Conservation (phyloP, 2,888 invertebrate genomes). For the Philereme vetulata region DNA sequence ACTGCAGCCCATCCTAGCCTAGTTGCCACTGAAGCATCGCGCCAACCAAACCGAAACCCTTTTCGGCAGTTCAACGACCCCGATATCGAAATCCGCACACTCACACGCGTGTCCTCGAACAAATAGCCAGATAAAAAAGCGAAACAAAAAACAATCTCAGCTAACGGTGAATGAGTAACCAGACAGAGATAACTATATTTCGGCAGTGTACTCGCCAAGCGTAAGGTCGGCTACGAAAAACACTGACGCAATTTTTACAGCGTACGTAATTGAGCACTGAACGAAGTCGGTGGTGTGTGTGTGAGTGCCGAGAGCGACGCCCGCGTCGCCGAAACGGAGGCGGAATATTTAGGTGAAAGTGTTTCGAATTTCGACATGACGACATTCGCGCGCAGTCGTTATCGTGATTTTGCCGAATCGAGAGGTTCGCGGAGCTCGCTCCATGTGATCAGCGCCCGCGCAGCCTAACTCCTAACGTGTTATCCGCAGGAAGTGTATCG, state of each 20-base stretch:
- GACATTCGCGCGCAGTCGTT: constrained; percentile 84
- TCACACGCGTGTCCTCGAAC: constrained; percentile 72
- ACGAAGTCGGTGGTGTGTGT: constrained; percentile 75
- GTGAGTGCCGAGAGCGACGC: constrained; percentile 82
- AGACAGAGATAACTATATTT: constrained; percentile 83
- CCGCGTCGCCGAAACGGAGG: constrained; percentile 83
- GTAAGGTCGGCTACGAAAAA: constrained; percentile 82
- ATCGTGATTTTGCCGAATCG: constrained; percentile 84
- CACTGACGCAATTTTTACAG: constrained; percentile 84
- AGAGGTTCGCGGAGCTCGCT: constrained; percentile 76
- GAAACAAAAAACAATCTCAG: constrained; percentile 72
- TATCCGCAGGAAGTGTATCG: constrained; percentile 68
- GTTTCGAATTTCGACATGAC: constrained; percentile 84
- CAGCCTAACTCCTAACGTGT: constrained; percentile 51
- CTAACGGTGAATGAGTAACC: constrained; percentile 73
- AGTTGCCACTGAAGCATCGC: constrained; percentile 62
- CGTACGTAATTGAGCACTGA: constrained; percentile 79
- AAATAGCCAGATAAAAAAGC: constrained; percentile 71
- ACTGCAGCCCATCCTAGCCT: constrained; percentile 59
- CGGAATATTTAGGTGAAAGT: constrained; percentile 85
- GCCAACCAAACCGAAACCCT: constrained; percentile 74
- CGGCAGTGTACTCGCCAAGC: constrained; percentile 66
- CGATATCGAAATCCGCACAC: constrained; percentile 83
- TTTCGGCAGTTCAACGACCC: constrained; percentile 79
- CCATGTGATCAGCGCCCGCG: constrained; percentile 56